These are phyloP conservation scores for Casuarius casuarius DNA, from an alignment of 2,113 vertebrate genomes.

Conservation along the genomic window DNA sequence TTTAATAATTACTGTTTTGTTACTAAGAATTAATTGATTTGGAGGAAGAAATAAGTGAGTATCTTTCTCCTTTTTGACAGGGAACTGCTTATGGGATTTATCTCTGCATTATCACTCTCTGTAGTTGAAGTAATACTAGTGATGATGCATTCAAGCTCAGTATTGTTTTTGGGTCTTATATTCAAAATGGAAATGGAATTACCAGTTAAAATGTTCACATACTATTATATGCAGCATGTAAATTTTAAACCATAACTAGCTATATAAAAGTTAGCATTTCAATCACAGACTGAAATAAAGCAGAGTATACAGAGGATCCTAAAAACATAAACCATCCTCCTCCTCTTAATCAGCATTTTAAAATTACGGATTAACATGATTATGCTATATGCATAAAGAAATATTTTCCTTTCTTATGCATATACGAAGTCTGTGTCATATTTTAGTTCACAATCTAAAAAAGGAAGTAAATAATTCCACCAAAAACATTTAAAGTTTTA, in stretches of 20 bases:
- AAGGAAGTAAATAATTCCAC: neutral
- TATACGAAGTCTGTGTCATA: neutral
- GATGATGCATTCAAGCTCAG: neutral
- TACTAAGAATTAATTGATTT: conserved; percentile 50
- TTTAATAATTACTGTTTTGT: conserved; percentile 52
- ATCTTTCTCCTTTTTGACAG: neutral
- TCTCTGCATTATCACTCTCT: conserved; percentile 3
- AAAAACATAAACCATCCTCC: neutral
- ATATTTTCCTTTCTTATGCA: neutral
- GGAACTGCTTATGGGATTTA: conserved; percentile 31
- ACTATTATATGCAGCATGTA: neutral
- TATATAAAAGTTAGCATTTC: neutral
- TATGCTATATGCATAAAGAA: conserved; percentile 10
- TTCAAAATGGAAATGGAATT: neutral
- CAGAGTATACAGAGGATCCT: neutral
- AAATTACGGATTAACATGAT: conserved; percentile 47
- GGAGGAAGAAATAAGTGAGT: conserved; percentile 18
- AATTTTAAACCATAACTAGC: neutral
- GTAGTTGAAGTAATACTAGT: conserved; percentile 1
- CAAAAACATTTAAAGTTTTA: neutral
- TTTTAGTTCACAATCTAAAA: neutral
- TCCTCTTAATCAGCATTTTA: conserved; percentile 7
- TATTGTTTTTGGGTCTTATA: neutral
- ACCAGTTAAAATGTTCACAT: neutral
- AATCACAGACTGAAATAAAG: neutral